These are phyloP conservation scores for Rynchops niger DNA, from an alignment of 2,113 vertebrate genomes.

Conservation along the genomic window DNA sequence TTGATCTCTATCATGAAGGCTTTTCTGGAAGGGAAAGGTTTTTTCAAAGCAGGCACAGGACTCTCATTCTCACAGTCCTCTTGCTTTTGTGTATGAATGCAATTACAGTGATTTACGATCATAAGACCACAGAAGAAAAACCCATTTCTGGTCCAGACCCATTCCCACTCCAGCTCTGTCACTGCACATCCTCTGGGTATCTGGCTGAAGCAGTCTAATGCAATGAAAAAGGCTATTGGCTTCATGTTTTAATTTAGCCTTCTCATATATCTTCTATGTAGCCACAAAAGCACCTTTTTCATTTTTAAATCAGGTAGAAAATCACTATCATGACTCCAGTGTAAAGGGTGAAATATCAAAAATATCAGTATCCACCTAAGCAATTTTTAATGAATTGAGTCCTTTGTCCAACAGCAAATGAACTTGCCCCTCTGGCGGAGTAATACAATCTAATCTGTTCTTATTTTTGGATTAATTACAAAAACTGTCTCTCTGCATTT, in stretches of 20 bases:
- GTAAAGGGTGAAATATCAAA: constrained; percentile 13
- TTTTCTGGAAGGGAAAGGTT: background rate
- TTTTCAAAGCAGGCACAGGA: background rate
- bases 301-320: constrained; percentile 8
- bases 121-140: background rate
- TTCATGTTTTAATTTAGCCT: constrained; percentile 8
- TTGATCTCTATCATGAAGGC: background rate
- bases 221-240: background rate
- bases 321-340: background rate
- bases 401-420: constrained; percentile 53
- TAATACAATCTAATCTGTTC: constrained; percentile 49
- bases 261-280: background rate
- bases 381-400: constrained; percentile 66
- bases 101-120: background rate
- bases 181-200: background rate
- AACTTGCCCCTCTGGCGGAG: constrained; percentile 42
- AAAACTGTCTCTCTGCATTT: constrained; percentile 19
- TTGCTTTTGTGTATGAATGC: background rate
- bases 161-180: background rate
- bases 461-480: constrained; percentile 64
- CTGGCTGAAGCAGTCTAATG: background rate
- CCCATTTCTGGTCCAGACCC: background rate
- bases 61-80: background rate
- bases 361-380: constrained; percentile 32
- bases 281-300: constrained; percentile 18